These are phyloP conservation scores for Cephus rjabovi DNA, from an alignment of 2,888 invertebrate species.

Conservation along the genomic window DNA sequence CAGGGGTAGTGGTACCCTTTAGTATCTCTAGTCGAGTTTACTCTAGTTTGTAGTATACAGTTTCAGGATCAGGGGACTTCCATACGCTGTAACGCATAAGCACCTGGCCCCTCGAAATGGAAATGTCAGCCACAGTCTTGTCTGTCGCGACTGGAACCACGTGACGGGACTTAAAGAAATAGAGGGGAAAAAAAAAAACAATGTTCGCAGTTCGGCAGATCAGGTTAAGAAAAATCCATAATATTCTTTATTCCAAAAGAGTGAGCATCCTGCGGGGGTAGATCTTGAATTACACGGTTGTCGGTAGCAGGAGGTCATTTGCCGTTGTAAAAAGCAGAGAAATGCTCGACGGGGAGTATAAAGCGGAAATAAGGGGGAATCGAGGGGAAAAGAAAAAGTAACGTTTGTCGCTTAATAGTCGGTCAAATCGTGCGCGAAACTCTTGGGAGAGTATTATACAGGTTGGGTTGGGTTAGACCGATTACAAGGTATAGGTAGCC, in stretches of 20 bases:
- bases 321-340: slow-evolving; percentile 26
- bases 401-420: slow-evolving; percentile 44
- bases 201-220: not conserved
- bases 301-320: slow-evolving; percentile 42
- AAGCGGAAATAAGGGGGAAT: slow-evolving; percentile 20
- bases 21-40: not conserved
- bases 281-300: slow-evolving; percentile 63
- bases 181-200: not conserved
- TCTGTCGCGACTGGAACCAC: not conserved
- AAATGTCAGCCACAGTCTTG: not conserved
- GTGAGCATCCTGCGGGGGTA: slow-evolving; percentile 4
- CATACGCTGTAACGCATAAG: not conserved
- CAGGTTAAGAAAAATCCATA: not conserved
- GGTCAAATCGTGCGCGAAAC: slow-evolving; percentile 43
- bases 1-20: not conserved
- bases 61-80: not conserved
- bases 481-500: not conserved
- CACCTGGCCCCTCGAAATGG: not conserved
- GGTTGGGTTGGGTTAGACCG: not conserved
- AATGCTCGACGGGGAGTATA: slow-evolving; percentile 20
- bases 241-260: not conserved
- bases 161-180: not conserved
- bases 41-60: not conserved
- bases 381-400: slow-evolving; percentile 28
- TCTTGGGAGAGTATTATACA: not conserved